Percentiles rank a stretch among this genome's conserved stretches.
Conservation (phyloP, 2,888 invertebrate genomes). For the Ochlodes sylvanus region DNA sequence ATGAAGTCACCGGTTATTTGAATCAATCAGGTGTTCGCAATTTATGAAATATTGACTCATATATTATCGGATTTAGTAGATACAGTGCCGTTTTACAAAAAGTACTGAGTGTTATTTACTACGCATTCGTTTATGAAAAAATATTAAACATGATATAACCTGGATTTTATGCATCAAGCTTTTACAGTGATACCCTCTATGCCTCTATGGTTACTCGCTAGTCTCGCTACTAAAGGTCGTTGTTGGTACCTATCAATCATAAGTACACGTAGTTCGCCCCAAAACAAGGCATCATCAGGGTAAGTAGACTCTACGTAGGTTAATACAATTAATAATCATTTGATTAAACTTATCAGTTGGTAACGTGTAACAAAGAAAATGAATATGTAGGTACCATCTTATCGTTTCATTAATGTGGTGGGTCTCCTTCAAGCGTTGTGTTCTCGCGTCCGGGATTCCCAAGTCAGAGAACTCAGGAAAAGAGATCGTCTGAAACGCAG, state of each 20-base stretch:
- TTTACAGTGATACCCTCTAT: too few species aligned
- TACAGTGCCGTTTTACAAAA: slow-evolving; percentile 21
- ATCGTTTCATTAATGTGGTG: slow-evolving; percentile 37
- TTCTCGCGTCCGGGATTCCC: slow-evolving; percentile 59
- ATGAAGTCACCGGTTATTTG: slow-evolving; percentile 19
- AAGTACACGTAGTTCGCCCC: too few species aligned
- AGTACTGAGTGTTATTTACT: slow-evolving; percentile 6
- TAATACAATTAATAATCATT: too few species aligned
- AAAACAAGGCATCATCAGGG: too few species aligned
- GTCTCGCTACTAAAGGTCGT: too few species aligned
- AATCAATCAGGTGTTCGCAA: slow-evolving; percentile 18
- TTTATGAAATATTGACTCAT: slow-evolving; percentile 20
- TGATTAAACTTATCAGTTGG: too few species aligned
- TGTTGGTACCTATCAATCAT: too few species aligned
- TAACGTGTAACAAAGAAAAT: too few species aligned
- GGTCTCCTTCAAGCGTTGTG: neutral
- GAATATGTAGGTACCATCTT: too few species aligned
- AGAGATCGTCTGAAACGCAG: slow-evolving; percentile 55
- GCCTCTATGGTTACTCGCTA: too few species aligned
- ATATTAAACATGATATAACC: slow-evolving; percentile 2
- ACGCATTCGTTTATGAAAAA: neutral
- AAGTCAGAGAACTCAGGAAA: slow-evolving; percentile 60
- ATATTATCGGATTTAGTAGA: neutral
- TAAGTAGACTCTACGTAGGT: too few species aligned
- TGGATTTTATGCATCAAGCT: neutral